These are phyloP conservation scores for Peromyscus leucopus DNA, from an alignment of 2,113 vertebrate species.

Conservation along the genomic window DNA sequence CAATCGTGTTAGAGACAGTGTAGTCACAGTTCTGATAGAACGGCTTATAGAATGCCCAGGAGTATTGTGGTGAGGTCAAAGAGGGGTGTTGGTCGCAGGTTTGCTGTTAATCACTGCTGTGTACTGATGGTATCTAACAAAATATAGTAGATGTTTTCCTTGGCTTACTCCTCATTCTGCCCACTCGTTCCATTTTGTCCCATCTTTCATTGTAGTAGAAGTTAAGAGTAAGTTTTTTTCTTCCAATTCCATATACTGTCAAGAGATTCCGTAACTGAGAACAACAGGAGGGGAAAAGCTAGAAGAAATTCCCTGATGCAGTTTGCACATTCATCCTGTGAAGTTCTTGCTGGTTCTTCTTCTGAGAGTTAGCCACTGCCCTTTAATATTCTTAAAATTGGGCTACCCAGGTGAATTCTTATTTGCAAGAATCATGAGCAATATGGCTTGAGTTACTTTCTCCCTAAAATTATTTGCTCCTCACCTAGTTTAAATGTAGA, in stretches of 20 bases:
- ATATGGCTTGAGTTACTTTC: neutral
- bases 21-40: neutral
- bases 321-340: neutral
- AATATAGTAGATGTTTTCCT: neutral
- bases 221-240: neutral
- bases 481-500: neutral
- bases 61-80: neutral
- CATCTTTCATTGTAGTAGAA: neutral
- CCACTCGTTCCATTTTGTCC: neutral
- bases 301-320: neutral
- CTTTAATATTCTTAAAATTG: neutral
- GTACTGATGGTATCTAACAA: neutral
- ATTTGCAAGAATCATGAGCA: neutral
- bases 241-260: too few relatives aligned
- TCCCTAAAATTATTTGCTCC: neutral
- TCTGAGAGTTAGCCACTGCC: neutral
- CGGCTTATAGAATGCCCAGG: neutral
- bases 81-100: neutral
- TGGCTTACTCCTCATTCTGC: neutral
- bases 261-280: neutral
- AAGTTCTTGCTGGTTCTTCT: neutral
- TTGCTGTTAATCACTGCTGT: neutral
- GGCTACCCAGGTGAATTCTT: neutral
- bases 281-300: neutral
- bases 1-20: neutral